Percentiles rank a stretch among this genome's conserved stretches.
Evolutionary conservation across 2,888 invertebrate genomes (phyloP).

Genomic region (Thumatha senex): DNA sequence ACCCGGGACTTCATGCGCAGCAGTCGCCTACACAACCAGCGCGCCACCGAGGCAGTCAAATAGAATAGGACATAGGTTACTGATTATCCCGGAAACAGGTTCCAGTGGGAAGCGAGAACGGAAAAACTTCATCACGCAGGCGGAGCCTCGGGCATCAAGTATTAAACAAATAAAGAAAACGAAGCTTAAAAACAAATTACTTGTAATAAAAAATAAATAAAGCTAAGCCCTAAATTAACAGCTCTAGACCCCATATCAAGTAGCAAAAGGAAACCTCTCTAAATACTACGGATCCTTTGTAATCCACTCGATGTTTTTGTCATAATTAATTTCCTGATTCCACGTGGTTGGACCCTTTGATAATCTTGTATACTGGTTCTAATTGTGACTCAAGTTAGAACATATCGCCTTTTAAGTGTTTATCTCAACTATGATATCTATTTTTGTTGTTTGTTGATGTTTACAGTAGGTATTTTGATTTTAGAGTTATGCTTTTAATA

Average conservation of each 20-base stretch:
- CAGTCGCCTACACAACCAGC: too few relatives aligned
- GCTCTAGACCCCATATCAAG: conserved; percentile 22
- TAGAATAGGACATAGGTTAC: too few relatives aligned
- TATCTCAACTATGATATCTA: neutral
- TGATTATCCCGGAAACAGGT: too few relatives aligned
- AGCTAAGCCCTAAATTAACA: conserved; percentile 13
- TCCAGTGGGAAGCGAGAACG: too few relatives aligned
- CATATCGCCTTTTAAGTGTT: neutral
- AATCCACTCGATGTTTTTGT: conserved; percentile 70
- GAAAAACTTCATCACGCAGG: too few relatives aligned
- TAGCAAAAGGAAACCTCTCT: conserved; percentile 39
- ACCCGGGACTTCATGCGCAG: too few relatives aligned
- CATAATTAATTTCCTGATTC: conserved; percentile 73
- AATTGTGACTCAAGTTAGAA: conserved; percentile 26
- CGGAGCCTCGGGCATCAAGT: too few relatives aligned
- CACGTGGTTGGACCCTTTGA: conserved; percentile 54
- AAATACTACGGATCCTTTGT: conserved; percentile 53
- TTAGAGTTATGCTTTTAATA: too few relatives aligned
- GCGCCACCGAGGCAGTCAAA: too few relatives aligned
- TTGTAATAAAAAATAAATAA: conserved; percentile 1
- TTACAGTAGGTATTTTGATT: too few relatives aligned
- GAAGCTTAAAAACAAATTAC: neutral
- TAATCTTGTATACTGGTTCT: conserved; percentile 53
- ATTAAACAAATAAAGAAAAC: neutral
- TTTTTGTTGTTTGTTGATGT: too few relatives aligned